Base-by-base conservation (phyloP, 2,113 vertebrate genomes). In the Istiophorus platypterus region DNA sequence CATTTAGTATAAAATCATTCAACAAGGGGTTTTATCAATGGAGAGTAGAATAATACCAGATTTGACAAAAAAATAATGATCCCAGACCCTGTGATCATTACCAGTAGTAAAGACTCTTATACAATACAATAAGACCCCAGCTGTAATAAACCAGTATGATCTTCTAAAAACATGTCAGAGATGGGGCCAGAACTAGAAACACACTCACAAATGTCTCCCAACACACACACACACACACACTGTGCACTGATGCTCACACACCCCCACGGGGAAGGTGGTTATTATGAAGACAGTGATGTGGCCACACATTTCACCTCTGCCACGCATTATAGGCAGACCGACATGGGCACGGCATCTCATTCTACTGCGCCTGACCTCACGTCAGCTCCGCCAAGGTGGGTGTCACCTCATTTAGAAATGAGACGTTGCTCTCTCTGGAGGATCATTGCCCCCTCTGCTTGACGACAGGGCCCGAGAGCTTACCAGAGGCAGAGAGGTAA, bases 321-420 rank as follows among this genome's bases (percentile, higher is more conserved):
- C 86, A 66, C 14, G 75, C 71, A 74, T 71, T 68, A 68, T 52
- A 75, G 45, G 74, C 70, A 52, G 84, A 83, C 13, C 7, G 31
- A 72, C 70, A 24, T 61, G 70, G 77, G 66, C 41, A 61, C 24
- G 17, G 37, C 73, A 37, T 82, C 80, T 89, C 81, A 84, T 92
- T 91, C 76, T 75, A 11, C 83, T 37, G 18, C 39, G n/a, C 56
- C 77, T 84, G 87, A 90, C 90, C 88, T 80, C 72, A 31, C 51
- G 80, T 89, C 91, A 81, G 76, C 37, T 63, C 42, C 27, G 24
- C 68, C 77, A 73, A 75, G 56, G 79, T 57, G 81, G 86, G 79
- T 78, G 91, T 86, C 78, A 80, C 82, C 81, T 92, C 82, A 72
- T 90, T 88, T 84, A 89, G 72, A 86, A 83, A 82, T 10, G 22